These are phyloP conservation scores for Zele albiditarsus DNA, from an alignment of 2,888 invertebrate species.

Conservation along the genomic window DNA sequence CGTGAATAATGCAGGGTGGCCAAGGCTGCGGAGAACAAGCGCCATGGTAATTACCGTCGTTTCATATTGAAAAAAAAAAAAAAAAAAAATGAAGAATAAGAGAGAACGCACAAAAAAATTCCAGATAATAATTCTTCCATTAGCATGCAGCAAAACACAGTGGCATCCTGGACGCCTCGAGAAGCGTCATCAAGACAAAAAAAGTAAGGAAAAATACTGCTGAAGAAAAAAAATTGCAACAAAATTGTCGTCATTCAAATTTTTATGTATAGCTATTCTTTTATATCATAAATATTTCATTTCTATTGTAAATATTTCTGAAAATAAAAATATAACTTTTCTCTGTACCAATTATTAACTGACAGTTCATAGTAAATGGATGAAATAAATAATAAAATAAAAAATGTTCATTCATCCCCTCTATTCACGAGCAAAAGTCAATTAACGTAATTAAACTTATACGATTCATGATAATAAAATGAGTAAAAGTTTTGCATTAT, in stretches of 20 bases:
- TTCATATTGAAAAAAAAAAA: conserved; percentile 57
- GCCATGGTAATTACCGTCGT: conserved; percentile 59
- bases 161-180: conserved; percentile 15
- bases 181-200: background rate
- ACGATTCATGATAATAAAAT: background rate
- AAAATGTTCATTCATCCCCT: background rate
- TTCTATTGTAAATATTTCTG: too few species aligned
- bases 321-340: background rate
- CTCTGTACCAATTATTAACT: background rate
- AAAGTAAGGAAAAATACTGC: background rate
- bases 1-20: conserved; percentile 57
- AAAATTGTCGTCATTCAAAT: conserved; percentile 5
- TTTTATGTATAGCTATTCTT: background rate
- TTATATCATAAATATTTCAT: background rate
- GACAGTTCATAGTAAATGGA: background rate
- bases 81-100: background rate
- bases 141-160: conserved; percentile 43
- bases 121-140: conserved; percentile 61
- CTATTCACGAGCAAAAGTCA: conserved; percentile 21
- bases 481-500: background rate
- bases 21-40: conserved; percentile 51
- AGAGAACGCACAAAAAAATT: conserved; percentile 43
- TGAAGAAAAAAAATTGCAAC: background rate
- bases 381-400: background rate
- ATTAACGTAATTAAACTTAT: conserved; percentile 17